Base-by-base conservation (phyloP, 1,140 invertebrate genomes). In the Dinothrombium tinctorium region DNA sequence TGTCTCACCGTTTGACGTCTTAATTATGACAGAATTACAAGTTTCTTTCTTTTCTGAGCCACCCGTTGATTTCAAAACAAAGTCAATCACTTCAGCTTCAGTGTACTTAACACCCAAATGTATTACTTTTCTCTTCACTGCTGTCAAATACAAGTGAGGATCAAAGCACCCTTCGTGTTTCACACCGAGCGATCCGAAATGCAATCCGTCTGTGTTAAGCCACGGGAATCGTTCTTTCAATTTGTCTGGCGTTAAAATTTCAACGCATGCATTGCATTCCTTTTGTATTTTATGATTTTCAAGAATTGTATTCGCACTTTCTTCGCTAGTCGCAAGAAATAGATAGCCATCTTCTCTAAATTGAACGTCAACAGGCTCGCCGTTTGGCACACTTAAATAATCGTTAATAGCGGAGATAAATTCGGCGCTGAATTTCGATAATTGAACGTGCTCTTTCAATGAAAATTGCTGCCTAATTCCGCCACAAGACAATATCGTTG, bases 381-480 rank as follows among this genome's bases (percentile, higher is more conserved):
- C 52, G 50, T 63, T 65, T 47, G 75, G 63, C 19, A 74, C 55
- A 43, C 66, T 66, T 32, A 95, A 69, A 53, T 76, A 58, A 42
- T 73, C 56, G 47, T 74, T 73, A 1, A 76, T 63, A 47, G 81
- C 76, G 29, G 81, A 65, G 24, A 98, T 56, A 62, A 98, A 99
- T 35, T 96, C 76, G 22, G 79, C 71, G 28, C 75, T 73, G 63
- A 71, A 90, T 45, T 89, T 53, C 0, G 87, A 82, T 68, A 98
- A 76, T 54, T 79, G 61, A 39, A 96, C 78, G 61, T 95, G 94
- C 64, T 98, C 90, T 43, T 73, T 69, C 2, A 89, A 52, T 3
- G 83, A 81, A 63, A 90, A 98, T 56, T 98, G 90, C 54, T 92
- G 87, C 23, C 81, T 66, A 35, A 96, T 58, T 2, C 78, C 78